These are phyloP conservation scores for Shargacucullia verbasci DNA, from an alignment of 2,888 invertebrate species.

Conservation along the genomic window DNA sequence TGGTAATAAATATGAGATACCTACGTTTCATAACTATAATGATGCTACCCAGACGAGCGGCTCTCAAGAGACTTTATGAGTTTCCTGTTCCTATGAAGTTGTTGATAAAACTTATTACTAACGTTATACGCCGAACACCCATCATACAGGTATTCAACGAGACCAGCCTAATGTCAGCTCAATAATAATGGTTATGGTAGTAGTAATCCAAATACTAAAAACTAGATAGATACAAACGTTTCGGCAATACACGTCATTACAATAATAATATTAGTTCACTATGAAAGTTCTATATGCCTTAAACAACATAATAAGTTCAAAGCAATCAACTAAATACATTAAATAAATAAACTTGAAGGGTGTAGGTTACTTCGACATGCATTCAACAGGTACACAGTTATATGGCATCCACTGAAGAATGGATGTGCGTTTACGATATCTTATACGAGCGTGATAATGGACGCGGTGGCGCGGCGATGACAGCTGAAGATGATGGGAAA, in stretches of 20 bases:
- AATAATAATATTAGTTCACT: conserved; percentile 29
- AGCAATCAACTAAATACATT: conserved; percentile 55
- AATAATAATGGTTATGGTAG: too few relatives aligned
- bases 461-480: conserved; percentile 32
- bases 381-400: conserved; percentile 81
- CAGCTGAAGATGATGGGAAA: conserved; percentile 9
- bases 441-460: conserved; percentile 53
- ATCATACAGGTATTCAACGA: conserved; percentile 9
- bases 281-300: conserved; percentile 16
- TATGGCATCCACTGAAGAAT: conserved; percentile 71
- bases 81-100: conserved; percentile 14
- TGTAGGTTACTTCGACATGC: conserved; percentile 68
- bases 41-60: conserved; percentile 13
- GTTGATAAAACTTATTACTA: conserved; percentile 19
- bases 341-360: conserved; percentile 47
- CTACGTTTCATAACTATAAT: conserved; percentile 21
- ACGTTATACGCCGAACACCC: conserved; percentile 4
- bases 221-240: conserved; percentile 18
- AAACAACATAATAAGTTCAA: conserved; percentile 28
- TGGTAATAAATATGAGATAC: too few relatives aligned
- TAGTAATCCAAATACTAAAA: conserved; percentile 21
- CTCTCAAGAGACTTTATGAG: conserved; percentile 22
- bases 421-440: conserved; percentile 58
- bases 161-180: too few relatives aligned
- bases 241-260: conserved; percentile 39